These are phyloP conservation scores for Sporophila hypoxantha DNA, from an alignment of 2,113 vertebrate species.

Conservation along the genomic window DNA sequence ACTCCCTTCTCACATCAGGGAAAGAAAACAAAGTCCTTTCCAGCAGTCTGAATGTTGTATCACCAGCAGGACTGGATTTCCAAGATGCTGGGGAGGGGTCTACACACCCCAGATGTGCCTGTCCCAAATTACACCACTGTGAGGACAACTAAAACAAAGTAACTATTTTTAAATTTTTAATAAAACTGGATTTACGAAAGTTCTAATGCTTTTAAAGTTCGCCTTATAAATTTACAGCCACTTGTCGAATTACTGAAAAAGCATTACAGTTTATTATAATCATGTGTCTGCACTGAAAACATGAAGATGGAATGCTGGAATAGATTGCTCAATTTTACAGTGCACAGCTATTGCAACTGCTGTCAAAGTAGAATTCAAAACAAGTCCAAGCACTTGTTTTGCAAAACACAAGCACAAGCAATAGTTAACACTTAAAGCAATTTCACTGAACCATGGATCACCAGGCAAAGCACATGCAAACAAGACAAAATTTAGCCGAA, in stretches of 20 bases:
- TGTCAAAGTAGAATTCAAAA: conserved; percentile 9
- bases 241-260: conserved; percentile 22
- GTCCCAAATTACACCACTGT: background rate
- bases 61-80: conserved; percentile 12
- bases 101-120: background rate
- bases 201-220: background rate
- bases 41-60: background rate
- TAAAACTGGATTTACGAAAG: background rate
- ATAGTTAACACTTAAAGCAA: background rate
- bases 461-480: background rate
- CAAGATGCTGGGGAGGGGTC: background rate
- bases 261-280: conserved; percentile 14
- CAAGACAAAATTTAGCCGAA: background rate
- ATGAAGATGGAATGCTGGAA: conserved; percentile 18
- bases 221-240: conserved; percentile 17
- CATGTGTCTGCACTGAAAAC: conserved; percentile 9
- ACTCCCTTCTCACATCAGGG: background rate
- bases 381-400: background rate
- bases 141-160: background rate
- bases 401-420: background rate
- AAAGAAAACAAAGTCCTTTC: background rate
- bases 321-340: conserved; percentile 28
- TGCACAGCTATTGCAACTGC: background rate
- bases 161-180: background rate
- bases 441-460: background rate